A percentile compares a stretch with the other conserved stretches of the same genome.
phyloP scores from a whole-genome alignment of 2,888 invertebrate genomes.

The Thecophora atra region DNA sequence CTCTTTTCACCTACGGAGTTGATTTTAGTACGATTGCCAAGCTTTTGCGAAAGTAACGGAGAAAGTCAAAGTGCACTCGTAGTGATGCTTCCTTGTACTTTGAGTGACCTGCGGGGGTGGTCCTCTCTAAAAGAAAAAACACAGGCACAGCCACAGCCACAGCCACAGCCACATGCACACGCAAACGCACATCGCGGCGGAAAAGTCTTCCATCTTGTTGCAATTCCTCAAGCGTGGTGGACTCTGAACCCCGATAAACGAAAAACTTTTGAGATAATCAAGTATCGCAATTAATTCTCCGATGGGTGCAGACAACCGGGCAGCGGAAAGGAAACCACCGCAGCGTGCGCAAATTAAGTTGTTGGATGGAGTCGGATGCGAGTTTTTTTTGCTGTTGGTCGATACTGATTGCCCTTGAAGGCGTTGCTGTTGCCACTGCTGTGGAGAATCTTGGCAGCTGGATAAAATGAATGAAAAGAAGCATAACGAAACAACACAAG shows the following conservation, averaged over 20 bases:
- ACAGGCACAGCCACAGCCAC: too few species aligned
- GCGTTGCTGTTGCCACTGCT: not conserved
- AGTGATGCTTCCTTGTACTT: slow-evolving; percentile 42
- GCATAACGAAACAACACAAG: not conserved
- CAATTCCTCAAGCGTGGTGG: slow-evolving; percentile 1
- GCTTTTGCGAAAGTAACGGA: slow-evolving; percentile 44
- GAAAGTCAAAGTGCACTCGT: slow-evolving; percentile 51
- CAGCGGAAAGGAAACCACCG: slow-evolving; percentile 35
- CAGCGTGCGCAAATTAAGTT: slow-evolving; percentile 42
- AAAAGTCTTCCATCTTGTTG: slow-evolving; percentile 21
- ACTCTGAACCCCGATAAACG: slow-evolving; percentile 41
- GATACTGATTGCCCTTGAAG: not conserved
- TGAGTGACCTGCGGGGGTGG: slow-evolving; percentile 47
- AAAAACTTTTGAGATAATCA: slow-evolving; percentile 52
- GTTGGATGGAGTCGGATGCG: slow-evolving; percentile 6
- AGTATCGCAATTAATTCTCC: slow-evolving; percentile 52
- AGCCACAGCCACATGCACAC: slow-evolving; percentile 23
- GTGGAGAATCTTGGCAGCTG: not conserved
- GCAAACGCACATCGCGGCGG: slow-evolving; percentile 24
- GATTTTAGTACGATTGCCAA: slow-evolving; percentile 38
- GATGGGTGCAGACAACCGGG: slow-evolving; percentile 48
- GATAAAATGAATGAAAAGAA: not conserved
- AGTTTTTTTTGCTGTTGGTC: not conserved
- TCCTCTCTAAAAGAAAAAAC: too few species aligned
- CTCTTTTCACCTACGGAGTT: slow-evolving; percentile 16